Conservation (phyloP, 2,888 invertebrate species). For the Anoncus sp. region DNA sequence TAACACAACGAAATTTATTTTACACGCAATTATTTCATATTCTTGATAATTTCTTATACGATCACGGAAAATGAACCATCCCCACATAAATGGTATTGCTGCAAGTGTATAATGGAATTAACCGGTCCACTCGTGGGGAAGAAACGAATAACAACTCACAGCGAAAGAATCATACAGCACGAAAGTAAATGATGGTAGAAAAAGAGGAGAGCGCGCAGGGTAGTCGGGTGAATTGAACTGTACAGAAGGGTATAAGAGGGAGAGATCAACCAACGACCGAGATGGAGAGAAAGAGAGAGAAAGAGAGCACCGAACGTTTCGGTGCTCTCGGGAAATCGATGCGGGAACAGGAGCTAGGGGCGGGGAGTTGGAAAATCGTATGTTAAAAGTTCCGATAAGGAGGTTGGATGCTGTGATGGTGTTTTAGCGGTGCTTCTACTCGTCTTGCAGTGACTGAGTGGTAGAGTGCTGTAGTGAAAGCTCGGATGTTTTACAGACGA, state of each 20-base stretch:
- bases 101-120: background rate
- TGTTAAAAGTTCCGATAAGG: slow-evolving; percentile 48
- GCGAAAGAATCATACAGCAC: slow-evolving; percentile 14
- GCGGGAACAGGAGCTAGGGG: slow-evolving; percentile 16
- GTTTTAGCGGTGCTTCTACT: slow-evolving; percentile 20
- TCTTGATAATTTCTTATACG: no score
- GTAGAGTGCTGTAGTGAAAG: slow-evolving; percentile 33
- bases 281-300: slow-evolving; percentile 19
- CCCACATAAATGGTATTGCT: no score
- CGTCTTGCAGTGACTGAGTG: slow-evolving; percentile 40
- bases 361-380: slow-evolving; percentile 45
- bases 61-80: no score
- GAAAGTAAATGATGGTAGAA: slow-evolving; percentile 27
- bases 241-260: slow-evolving; percentile 13
- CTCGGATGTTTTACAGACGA: slow-evolving; percentile 1
- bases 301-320: no score
- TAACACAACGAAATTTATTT: no score
- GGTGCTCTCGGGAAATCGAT: slow-evolving; percentile 56
- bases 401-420: slow-evolving; percentile 22
- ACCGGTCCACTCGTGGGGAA: background rate
- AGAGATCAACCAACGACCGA: background rate
- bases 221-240: slow-evolving; percentile 29
- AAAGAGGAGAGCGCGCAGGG: slow-evolving; percentile 7
- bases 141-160: slow-evolving; percentile 12
- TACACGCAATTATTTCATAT: no score